Percentiles rank a stretch among this genome's conserved stretches.
Evolutionary conservation across 1,140 invertebrate species (phyloP).

Genomic region (Trichonephila inaurata): DNA sequence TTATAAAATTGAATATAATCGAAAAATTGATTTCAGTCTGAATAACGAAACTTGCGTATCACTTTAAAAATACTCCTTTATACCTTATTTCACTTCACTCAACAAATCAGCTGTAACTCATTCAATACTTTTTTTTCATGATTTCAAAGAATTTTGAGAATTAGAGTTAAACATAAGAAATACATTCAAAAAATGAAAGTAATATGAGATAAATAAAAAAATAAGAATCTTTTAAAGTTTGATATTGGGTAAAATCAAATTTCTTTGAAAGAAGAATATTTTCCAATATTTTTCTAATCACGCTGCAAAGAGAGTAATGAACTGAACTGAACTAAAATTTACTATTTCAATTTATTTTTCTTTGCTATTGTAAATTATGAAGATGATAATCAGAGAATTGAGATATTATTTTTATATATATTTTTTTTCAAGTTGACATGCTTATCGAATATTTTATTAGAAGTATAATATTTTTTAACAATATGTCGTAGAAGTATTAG

Average conservation of each 20-base stretch:
- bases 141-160: too few relatives aligned
- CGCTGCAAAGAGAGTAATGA: background rate
- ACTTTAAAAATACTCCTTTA: background rate
- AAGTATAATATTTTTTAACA: background rate
- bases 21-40: background rate
- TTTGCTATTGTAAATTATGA: background rate
- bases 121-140: too few relatives aligned
- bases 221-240: too few relatives aligned
- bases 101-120: too few relatives aligned
- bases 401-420: background rate
- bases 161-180: too few relatives aligned
- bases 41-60: too few relatives aligned
- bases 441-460: background rate
- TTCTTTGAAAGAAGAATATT: too few relatives aligned
- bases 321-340: background rate
- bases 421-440: background rate
- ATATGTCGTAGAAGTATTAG: background rate
- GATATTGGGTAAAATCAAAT: too few relatives aligned
- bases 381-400: background rate
- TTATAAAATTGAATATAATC: background rate
- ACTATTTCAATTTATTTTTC: background rate
- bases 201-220: too few relatives aligned
- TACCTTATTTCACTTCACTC: background rate
- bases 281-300: background rate
- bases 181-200: too few relatives aligned